Conservation (phyloP, 1,140 invertebrate species). For the Brachionus manjavacas region DNA sequence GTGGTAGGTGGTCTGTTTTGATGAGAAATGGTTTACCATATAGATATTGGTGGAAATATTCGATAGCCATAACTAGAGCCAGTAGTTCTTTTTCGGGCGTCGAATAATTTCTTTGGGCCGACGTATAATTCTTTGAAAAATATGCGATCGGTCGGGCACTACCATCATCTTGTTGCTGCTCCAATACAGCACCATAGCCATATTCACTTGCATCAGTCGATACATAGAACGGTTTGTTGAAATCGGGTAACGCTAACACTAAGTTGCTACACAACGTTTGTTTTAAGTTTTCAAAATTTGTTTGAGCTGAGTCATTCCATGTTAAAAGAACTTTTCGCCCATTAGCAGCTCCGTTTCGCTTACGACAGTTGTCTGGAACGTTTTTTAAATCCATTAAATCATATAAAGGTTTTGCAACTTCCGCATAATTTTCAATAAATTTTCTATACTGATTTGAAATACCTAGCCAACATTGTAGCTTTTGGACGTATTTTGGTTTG, state of each 20-base stretch:
- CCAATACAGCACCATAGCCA: slow-evolving; percentile 55
- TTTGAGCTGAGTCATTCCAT: background rate
- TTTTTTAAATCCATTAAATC: slow-evolving; percentile 9
- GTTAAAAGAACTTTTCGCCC: background rate
- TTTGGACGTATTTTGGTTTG: slow-evolving; percentile 47
- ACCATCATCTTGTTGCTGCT: slow-evolving; percentile 46
- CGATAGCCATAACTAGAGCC: slow-evolving; percentile 54
- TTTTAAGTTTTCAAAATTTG: background rate
- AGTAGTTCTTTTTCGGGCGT: slow-evolving; percentile 52
- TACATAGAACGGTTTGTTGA: slow-evolving; percentile 50
- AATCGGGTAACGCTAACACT: slow-evolving; percentile 47
- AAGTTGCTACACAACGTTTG: background rate
- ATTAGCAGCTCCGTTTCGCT: background rate
- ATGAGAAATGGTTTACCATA: slow-evolving; percentile 57
- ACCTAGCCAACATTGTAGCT: slow-evolving; percentile 53
- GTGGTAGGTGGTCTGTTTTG: slow-evolving; percentile 58
- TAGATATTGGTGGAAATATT: slow-evolving; percentile 55
- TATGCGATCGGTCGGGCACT: background rate
- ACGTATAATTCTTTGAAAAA: background rate
- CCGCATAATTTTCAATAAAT: slow-evolving; percentile 29
- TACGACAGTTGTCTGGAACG: background rate
- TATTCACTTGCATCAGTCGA: slow-evolving; percentile 56
- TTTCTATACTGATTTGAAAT: background rate
- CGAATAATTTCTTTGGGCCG: slow-evolving; percentile 45
- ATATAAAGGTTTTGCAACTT: background rate